These are phyloP conservation scores for Bucorvus abyssinicus DNA, from an alignment of 2,797 vertebrate species.

Conservation along the genomic window DNA sequence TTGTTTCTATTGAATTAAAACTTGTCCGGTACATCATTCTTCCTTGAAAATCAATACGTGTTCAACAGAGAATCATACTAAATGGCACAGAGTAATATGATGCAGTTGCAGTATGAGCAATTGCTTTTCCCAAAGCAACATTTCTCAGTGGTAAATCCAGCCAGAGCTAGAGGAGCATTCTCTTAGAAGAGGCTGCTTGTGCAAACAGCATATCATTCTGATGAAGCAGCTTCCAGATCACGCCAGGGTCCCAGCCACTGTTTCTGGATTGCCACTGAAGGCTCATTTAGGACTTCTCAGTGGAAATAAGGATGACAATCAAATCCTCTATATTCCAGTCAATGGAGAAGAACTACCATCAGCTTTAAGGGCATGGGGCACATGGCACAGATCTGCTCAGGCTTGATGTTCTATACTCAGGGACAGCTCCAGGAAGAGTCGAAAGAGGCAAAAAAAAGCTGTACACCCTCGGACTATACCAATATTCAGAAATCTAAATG, in stretches of 20 bases:
- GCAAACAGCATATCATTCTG: not conserved
- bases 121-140: slow-evolving; percentile 31
- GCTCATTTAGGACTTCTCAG: not conserved
- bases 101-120: slow-evolving; percentile 31
- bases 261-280: not conserved
- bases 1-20: slow-evolving; percentile 44
- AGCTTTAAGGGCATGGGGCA: not conserved
- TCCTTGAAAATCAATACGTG: slow-evolving; percentile 50
- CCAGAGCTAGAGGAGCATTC: not conserved
- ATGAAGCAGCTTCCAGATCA: slow-evolving; percentile 17
- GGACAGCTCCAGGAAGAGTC: not conserved
- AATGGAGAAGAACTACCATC: not conserved
- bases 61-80: slow-evolving; percentile 23
- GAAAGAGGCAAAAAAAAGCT: not conserved
- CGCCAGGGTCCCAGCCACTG: not conserved
- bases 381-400: not conserved
- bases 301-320: not conserved
- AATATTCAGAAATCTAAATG: not conserved
- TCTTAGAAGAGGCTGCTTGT: not conserved
- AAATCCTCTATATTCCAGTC: not conserved
- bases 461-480: not conserved
- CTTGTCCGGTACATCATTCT: slow-evolving; percentile 11
- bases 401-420: not conserved
- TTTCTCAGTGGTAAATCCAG: slow-evolving; percentile 25
- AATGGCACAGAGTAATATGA: slow-evolving; percentile 18